Evolutionary conservation across 2,797 vertebrate species (phyloP), one percentile per base, ranked within the genome.

Genomic region (Dallia pectoralis): DNA sequence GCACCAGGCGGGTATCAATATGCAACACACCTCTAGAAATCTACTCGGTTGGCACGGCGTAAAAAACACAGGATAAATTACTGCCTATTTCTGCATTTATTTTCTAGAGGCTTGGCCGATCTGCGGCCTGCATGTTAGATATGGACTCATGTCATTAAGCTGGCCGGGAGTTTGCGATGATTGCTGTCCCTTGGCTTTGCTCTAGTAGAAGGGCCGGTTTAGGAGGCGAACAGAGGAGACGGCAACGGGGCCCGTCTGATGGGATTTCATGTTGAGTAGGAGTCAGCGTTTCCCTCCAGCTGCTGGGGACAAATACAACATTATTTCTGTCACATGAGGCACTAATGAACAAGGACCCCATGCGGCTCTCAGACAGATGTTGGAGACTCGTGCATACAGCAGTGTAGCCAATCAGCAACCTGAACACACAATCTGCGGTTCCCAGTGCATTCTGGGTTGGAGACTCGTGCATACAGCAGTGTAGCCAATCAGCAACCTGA

Each of bases 1-100:
- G 22, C 51, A 22, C 51, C n/a, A 19, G n/a, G 51, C 18, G 51
- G 69, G 53, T 56, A 66, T 72, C 40, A 79, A 74, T 56, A 56
- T 80, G 75, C 82, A 79, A 81, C 80, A 72, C 63, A 0, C 66
- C 69, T 27, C 63, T 67, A 79, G 67, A 81, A 77, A 70, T 32
- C 14, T 63, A 65, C 25, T n/a, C 30, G 40, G 67, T 75, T 69
- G 36, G 67, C 49, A 25, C 66, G 53, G 69, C 61, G 65, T 74
- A 77, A 84, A 65, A 66, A 48, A 70, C 5, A 5, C 22, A 32
- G 6, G n/a, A 56, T 56, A 25, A 56, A 56, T 25, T 6, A 56
- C 16, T 71, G 69, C 25, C 33, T 29, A 25, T 56, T 56, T 56
- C 8, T n/a, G 53, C 53, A 56, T 56, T 56, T 56, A n/a, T 53